Percentiles rank a stretch among this genome's conserved stretches.
Conservation (phyloP, 1,140 invertebrate genomes). For the Samia ricini region DNA sequence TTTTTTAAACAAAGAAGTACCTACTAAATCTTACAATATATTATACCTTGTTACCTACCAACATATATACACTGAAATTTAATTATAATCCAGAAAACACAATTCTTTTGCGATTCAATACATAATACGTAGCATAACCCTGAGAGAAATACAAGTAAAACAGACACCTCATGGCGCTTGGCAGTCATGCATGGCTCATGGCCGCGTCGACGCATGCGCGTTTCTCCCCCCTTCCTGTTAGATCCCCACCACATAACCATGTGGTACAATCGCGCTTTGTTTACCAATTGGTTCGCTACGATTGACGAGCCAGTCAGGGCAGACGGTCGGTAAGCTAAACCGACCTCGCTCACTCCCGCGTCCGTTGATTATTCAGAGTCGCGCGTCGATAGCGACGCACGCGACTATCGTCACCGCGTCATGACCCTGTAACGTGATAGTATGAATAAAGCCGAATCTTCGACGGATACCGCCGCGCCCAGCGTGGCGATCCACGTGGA, state of each 20-base stretch:
- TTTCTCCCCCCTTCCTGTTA: slow-evolving; percentile 39
- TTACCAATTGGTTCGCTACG: slow-evolving; percentile 73
- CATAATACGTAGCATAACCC: slow-evolving; percentile 16
- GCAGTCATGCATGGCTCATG: slow-evolving; percentile 22
- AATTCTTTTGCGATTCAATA: not conserved
- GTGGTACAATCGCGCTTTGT: slow-evolving; percentile 56
- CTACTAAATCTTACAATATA: no score
- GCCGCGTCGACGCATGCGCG: slow-evolving; percentile 35
- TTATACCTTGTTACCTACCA: no score
- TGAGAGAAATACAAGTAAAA: slow-evolving; percentile 32
- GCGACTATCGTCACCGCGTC: slow-evolving; percentile 58
- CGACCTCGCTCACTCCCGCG: slow-evolving; percentile 56
- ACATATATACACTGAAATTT: no score
- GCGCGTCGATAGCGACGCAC: slow-evolving; percentile 60
- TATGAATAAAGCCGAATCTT: slow-evolving; percentile 64
- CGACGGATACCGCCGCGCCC: slow-evolving; percentile 59
- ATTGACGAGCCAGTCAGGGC: slow-evolving; percentile 56
- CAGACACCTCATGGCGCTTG: no score
- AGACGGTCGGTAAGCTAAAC: slow-evolving; percentile 58
- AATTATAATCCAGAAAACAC: not conserved
- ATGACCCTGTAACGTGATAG: slow-evolving; percentile 72
- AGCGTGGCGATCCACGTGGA: slow-evolving; percentile 65
- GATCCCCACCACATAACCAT: slow-evolving; percentile 47
- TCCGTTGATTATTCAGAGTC: slow-evolving; percentile 50
- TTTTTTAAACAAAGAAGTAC: no score